These are phyloP conservation scores for Kryptolebias marmoratus DNA, from an alignment of 2,113 vertebrate genomes.

Conservation along the genomic window DNA sequence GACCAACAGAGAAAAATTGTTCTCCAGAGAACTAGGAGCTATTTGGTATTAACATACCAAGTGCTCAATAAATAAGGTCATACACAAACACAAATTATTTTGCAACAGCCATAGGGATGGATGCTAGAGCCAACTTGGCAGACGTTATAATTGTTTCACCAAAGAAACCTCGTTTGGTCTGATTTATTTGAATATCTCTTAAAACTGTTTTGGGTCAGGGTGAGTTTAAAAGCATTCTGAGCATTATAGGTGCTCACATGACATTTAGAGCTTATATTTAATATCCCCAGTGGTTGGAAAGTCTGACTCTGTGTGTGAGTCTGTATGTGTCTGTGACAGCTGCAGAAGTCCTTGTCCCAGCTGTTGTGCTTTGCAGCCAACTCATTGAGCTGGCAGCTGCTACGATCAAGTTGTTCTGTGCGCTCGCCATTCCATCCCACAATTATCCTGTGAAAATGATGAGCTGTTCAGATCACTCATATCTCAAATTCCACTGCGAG, in stretches of 20 bases:
- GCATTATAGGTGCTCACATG: conserved; percentile 6
- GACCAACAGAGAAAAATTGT: conserved; percentile 25
- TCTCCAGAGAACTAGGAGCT: conserved; percentile 28
- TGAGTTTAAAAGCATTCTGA: conserved; percentile 11
- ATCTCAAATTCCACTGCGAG: conserved; percentile 28
- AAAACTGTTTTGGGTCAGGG: neutral
- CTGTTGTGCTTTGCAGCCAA: conserved; percentile 68
- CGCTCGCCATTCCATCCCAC: conserved; percentile 37
- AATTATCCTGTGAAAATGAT: conserved; percentile 26
- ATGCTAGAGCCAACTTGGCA: conserved; percentile 31
- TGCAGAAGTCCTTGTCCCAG: conserved; percentile 59
- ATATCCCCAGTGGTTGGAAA: conserved; percentile 35
- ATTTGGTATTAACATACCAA: conserved; percentile 41
- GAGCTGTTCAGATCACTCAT: conserved; percentile 15
- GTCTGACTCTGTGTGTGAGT: conserved; percentile 21
- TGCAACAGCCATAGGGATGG: conserved; percentile 34
- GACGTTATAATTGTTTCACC: conserved; percentile 21
- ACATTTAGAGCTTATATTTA: conserved; percentile 47
- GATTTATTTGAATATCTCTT: conserved; percentile 35
- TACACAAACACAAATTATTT: conserved; percentile 42
- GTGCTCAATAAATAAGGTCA: conserved; percentile 59
- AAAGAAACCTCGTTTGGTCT: conserved; percentile 24
- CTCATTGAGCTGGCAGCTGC: conserved; percentile 62
- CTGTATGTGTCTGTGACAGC: conserved; percentile 44
- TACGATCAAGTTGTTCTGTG: conserved; percentile 51